Base-by-base conservation (phyloP, 2,888 invertebrate species). In the Andricus curvator region DNA sequence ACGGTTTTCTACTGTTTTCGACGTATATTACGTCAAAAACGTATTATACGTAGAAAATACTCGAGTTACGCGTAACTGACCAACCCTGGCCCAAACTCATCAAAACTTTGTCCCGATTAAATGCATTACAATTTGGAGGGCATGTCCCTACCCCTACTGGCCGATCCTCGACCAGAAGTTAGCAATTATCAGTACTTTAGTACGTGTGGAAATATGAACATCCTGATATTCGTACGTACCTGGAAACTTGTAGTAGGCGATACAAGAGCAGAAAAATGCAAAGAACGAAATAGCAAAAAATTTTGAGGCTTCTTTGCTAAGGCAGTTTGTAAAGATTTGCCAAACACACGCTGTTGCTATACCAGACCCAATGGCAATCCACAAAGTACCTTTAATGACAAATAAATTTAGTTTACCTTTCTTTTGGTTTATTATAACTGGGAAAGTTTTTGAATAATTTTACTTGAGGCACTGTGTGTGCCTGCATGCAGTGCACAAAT, bases 401-500 rank as follows among this genome's bases (percentile, higher is more conserved):
- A 66, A 37, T 37, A 37, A 37, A 37, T 2, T 6, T 6, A 8
- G 4, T 37, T 8, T 6, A 37, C 4, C 37, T 37, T 37, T 37
- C 2, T 4, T 37, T 37, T 8, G 4, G 48, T n/a, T 77, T 70
- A 41, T 2, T 44, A 25, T 67, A 41, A 62, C 22, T 67, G 6
- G 66, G 11, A n/a, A 25, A 25, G 25, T 48, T 48, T 15, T 48
- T 48, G 4, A 56, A 56, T 41, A 76, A 70, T 77, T 70, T 84
- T 86, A 88, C 88, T 86, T 81, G 85, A 79, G 37, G 78, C 70
- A 48, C 78, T 62, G 20, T 82, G 79, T 62, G 78, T 37, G 82
- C 79, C 84, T 77, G 77, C 25, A 70, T 41, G 77, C 4, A 66
- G 41, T 5, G 88, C 79, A 33, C 95, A 74, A 78, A 95, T 93